A percentile compares a stretch with the other conserved stretches of the same genome.
Conservation (phyloP, 2,888 invertebrate species). For the Rapana venosa region DNA sequence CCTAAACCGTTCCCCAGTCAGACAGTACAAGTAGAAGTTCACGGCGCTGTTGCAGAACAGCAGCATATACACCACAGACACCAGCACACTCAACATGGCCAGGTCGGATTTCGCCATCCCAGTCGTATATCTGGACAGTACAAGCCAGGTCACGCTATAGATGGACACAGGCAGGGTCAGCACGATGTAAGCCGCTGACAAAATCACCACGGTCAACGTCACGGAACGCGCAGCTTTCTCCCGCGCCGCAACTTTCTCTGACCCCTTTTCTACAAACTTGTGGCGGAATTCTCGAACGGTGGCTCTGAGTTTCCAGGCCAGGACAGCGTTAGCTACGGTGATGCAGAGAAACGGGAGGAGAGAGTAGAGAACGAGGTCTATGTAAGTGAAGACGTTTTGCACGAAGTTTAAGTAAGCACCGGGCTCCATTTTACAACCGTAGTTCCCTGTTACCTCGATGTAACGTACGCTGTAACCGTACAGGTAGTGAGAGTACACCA, state of each 20-base stretch:
- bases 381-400: neutral
- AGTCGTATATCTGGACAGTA: no score
- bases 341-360: neutral
- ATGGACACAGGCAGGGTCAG: neutral
- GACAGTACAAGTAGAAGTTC: no score
- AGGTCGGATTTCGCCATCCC: no score
- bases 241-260: neutral
- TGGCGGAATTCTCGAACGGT: neutral
- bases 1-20: no score
- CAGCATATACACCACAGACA: no score
- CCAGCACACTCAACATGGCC: no score
- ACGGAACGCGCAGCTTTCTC: neutral
- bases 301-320: neutral
- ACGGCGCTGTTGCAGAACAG: no score
- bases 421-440: neutral
- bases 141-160: no score
- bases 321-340: neutral
- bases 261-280: neutral
- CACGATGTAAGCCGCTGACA: neutral
- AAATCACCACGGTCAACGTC: neutral
- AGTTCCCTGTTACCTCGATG: neutral
- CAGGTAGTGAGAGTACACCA: neutral
- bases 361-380: neutral
- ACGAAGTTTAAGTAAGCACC: neutral
- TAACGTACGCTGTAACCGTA: neutral